A percentile compares a stretch with the other conserved stretches of the same genome.
phyloP scores from a whole-genome alignment of 2,113 vertebrate species.

The Proterorhinus semilunaris region DNA sequence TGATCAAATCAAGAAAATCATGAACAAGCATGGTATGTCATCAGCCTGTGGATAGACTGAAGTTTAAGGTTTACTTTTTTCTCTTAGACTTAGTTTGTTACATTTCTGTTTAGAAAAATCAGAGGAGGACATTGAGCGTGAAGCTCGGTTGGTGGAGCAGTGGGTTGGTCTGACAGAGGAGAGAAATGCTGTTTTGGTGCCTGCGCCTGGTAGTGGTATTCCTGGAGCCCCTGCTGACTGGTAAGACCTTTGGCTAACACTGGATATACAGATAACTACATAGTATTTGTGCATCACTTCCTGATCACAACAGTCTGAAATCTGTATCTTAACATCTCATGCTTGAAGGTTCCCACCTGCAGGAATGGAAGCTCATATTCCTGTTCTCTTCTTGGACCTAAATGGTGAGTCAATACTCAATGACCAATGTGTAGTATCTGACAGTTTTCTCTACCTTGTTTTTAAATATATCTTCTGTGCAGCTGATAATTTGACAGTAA shows the following conservation, averaged over 20 bases:
- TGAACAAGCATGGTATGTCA: conserved; percentile 87
- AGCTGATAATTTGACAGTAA: conserved; percentile 95
- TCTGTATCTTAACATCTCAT: conserved; percentile 9
- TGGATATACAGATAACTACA: not conserved
- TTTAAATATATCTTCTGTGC: conserved; percentile 26
- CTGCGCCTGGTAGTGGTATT: conserved; percentile 90
- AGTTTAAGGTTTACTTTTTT: not conserved
- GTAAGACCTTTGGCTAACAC: conserved; percentile 62
- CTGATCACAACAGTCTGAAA: not conserved
- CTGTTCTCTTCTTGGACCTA: conserved; percentile 95
- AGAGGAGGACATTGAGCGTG: conserved; percentile 90
- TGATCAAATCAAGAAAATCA: conserved; percentile 97
- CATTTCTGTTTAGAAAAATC: conserved; percentile 81
- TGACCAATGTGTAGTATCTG: not conserved
- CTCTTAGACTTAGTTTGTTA: not conserved
- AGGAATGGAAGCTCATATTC: conserved; percentile 95
- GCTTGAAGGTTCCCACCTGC: conserved; percentile 84
- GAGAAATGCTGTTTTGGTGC: conserved; percentile 92
- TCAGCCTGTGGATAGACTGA: not conserved
- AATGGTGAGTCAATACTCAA: conserved; percentile 81
- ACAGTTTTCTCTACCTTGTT: conserved; percentile 10
- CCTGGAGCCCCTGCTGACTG: conserved; percentile 93
- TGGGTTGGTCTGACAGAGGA: conserved; percentile 98
- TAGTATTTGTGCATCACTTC: not conserved
- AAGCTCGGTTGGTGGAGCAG: conserved; percentile 93